Base-by-base conservation (phyloP, 2,113 vertebrate species). In the Corythoichthys haematopterus region DNA sequence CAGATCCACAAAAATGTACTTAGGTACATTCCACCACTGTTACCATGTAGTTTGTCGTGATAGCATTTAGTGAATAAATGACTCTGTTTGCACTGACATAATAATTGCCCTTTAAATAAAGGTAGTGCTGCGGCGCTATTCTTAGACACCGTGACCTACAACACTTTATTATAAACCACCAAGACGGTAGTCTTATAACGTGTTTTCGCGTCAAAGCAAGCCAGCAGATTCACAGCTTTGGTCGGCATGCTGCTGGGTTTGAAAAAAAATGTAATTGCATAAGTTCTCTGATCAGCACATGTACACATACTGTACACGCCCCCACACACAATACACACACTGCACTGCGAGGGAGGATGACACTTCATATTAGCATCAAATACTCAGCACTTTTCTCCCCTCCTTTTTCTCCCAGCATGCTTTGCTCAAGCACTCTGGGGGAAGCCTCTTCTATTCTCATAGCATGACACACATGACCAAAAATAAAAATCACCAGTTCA, bases 351-450 rank as follows among this genome's bases (percentile, higher is more conserved):
- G 60, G 75, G 74, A 84, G 74, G 74, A 81, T 78, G 83, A 75
- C 86, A 78, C 75, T 81, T 85, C 74, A 77, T 68, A 80, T 89
- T 81, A 85, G 70, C 81, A 75, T 88, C 86, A 86, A 84, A 85
- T 73, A 79, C 71, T 84, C 76, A 77, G 74, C 69, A 14, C 53
- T 83, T 85, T 66, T 51, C 36, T 52, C 12, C 60, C 12, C 60
- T 7, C 47, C 35, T 64, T 8, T 48, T 70, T 62, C 55, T 73
- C 69, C 71, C 62, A 61, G 67, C 33, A 9, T 68, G 68, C 75
- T 74, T 81, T 78, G 71, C 62, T 50, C 58, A 68, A 51, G 60
- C 51, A 78, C 69, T 80, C 60, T 56, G 80, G 78, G 71, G 68
- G 74, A 82, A 85, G 68, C 72, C 78, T 80, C 64, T 6, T 35